Percentiles rank a stretch among this genome's conserved stretches.
These are phyloP conservation scores for Luscinia luscinia DNA, from an alignment of 2,797 vertebrate genomes.

Conservation along the genomic window DNA sequence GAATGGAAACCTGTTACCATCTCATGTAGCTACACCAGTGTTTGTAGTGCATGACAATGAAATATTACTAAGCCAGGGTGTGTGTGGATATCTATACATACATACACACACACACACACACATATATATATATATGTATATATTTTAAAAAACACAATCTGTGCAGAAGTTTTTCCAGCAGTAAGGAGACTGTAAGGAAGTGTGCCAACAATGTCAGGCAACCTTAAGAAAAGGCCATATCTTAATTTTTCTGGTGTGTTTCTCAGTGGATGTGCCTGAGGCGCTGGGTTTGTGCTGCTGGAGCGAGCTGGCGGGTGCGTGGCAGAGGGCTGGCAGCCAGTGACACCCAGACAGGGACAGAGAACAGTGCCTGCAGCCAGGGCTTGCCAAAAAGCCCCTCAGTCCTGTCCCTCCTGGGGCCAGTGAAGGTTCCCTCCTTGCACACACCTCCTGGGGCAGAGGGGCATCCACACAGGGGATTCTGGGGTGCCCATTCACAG, in stretches of 20 bases:
- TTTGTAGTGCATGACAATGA: constrained; percentile 72
- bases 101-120: background rate
- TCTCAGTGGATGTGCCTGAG: constrained; percentile 11
- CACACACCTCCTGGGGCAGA: background rate
- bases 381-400: background rate
- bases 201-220: constrained; percentile 21
- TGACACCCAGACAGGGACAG: background rate
- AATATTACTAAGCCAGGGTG: constrained; percentile 64
- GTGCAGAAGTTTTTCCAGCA: constrained; percentile 60
- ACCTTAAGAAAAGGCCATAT: constrained; percentile 68
- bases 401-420: background rate
- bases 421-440: background rate
- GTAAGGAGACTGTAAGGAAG: constrained; percentile 61
- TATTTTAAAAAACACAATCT: background rate
- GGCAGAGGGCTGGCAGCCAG: background rate
- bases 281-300: background rate
- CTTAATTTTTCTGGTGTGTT: constrained; percentile 54
- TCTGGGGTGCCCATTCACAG: background rate
- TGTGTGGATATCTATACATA: background rate
- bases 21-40: constrained; percentile 76
- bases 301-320: background rate
- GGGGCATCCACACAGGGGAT: background rate
- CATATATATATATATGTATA: constrained; percentile 14
- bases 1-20: constrained; percentile 80
- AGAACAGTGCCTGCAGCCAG: constrained; percentile 39